Evolutionary conservation across 2,888 invertebrate genomes (phyloP), one percentile per base, ranked within the genome.

Genomic region (Caenorhabditis parvicauda): DNA sequence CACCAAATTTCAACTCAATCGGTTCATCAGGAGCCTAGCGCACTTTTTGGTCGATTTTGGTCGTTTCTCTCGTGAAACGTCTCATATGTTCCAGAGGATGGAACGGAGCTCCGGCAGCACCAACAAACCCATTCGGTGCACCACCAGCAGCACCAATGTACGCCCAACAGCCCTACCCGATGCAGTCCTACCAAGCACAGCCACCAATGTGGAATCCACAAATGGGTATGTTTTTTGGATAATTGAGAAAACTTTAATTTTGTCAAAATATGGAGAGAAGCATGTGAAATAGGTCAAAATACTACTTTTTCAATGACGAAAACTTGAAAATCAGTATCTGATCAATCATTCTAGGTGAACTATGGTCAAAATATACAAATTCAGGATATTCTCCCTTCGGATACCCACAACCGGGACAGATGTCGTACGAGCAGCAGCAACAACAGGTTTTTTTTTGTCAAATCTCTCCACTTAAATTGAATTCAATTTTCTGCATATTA

Each of bases 121-220:
- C 58, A 12, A 63, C 49, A 21, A 63, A 63, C 49, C 63, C 63
- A 27, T 63, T 63, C 21, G 58, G 52, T 25, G 55, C 54, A n/a
- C 55, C 53, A 17, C 54, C 38, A 9, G 47, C 52, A 14, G 49
- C 58, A 14, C 55, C 63, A 19, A 59, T 63, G 58, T 58, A 58
- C 27, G 56, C 46, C 35, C n/a, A 32, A 9, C 35, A 32, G 9
- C 35, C 35, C 47, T 63, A 58, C 28, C 38, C 29, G 9, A 32
- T 32, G 14, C 62, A 54, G 29, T 57, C 38, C 21, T 57, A 50
- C 32, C 46, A 41, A 22, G 47, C 46, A 24, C 43, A 22, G 1
- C 62, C 57, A 24, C 54, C 53, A 25, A 59, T 63, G 55, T 63
- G 58, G 58, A 48, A 54, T 39, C 62, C 54, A 12, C 45, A 38